Evolutionary conservation across 2,797 vertebrate genomes (phyloP), one percentile per base, ranked within the genome.

Genomic region (Sebastes minor): DNA sequence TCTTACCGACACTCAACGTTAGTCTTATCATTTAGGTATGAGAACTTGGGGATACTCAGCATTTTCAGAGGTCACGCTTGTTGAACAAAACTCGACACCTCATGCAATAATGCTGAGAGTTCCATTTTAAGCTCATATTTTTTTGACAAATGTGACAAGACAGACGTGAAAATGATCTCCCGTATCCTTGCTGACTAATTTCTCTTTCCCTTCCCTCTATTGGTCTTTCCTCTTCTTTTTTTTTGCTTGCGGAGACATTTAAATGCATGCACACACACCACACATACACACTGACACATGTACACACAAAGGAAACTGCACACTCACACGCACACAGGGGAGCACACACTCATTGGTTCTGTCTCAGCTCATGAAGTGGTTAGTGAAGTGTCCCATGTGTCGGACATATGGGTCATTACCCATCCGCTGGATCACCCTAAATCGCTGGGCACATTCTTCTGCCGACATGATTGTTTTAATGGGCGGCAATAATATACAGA

Each of bases 361-460:
- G 85, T 84, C 76, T 88, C 88, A 78, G 87, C 87, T 88, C 90
- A 92, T 93, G 79, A 88, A 60, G 80, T 8, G 86, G 89, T 81
- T 86, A 89, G 90, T 92, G 91, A 91, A 80, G 87, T 86, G 88
- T 86, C 81, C 85, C 85, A 81, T 89, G 81, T 93, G 90, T 86
- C 59, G 64, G 86, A 90, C 86, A 89, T 35, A 87, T 83, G 92
- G 92, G 78, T 88, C 91, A 87, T 94, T 93, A 92, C 86, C 84
- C 81, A 18, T 87, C 81, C 70, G 2, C 85, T 71, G 84, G 86
- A 89, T 86, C 83, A 22, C 66, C 75, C 79, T 61, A 86, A 89
- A 90, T 88, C 57, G 49, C 74, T 2, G 38, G 57, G 69, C 78
- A 80, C 91, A 87, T 89, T 94, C 78, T 81, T 90, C 83, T 80